Evolutionary conservation across 2,797 vertebrate species (phyloP).

Genomic region (Macroramphosus scolopax): DNA sequence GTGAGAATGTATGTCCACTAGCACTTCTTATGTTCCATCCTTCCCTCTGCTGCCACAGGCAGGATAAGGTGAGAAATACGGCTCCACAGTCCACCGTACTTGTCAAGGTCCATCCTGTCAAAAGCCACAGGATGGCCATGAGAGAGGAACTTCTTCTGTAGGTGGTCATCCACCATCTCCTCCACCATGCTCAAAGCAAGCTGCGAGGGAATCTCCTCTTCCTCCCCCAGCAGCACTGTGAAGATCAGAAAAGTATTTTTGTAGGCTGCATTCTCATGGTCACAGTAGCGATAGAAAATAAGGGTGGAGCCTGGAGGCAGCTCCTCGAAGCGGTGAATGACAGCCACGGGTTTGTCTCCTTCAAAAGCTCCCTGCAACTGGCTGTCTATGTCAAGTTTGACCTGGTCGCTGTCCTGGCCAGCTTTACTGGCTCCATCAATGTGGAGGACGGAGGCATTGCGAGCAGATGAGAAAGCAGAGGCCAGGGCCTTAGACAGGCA

Average conservation of each 20-base stretch:
- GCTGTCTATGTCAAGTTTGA: conserved; percentile 85
- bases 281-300: conserved; percentile 97
- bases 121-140: conserved; percentile 70
- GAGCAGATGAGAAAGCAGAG: conserved; percentile 72
- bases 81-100: conserved; percentile 94
- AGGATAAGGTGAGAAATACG: conserved; percentile 93
- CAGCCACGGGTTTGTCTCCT: conserved; percentile 77
- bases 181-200: conserved; percentile 77
- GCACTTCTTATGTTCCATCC: conserved; percentile 79
- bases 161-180: conserved; percentile 86
- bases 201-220: conserved; percentile 69
- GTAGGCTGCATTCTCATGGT: conserved; percentile 90
- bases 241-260: conserved; percentile 87
- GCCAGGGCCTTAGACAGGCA: conserved; percentile 84
- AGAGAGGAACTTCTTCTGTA: conserved; percentile 83
- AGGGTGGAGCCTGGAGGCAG: conserved; percentile 88
- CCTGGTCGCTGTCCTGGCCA: conserved; percentile 77
- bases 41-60: conserved; percentile 79
- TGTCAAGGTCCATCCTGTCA: conserved; percentile 87
- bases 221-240: conserved; percentile 86
- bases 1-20: background rate
- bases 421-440: conserved; percentile 75
- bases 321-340: conserved; percentile 87
- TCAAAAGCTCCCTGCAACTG: conserved; percentile 82
- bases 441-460: conserved; percentile 74